Evolutionary conservation across 2,797 vertebrate genomes (phyloP).

Genomic region (Periparus ater): DNA sequence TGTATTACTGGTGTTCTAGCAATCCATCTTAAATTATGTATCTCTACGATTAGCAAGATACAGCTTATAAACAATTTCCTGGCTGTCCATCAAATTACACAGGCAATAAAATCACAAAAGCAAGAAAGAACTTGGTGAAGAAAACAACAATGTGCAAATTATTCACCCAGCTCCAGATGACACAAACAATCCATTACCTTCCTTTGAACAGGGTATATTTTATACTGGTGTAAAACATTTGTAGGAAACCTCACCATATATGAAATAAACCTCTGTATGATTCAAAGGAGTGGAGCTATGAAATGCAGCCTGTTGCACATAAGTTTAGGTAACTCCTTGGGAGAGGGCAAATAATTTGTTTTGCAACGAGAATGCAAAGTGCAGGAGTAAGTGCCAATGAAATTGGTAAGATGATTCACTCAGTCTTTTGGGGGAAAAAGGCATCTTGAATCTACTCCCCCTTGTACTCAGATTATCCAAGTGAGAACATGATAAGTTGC

Average conservation of each 20-base stretch:
- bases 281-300: neutral
- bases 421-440: neutral
- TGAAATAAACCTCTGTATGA: neutral
- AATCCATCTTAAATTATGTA: neutral
- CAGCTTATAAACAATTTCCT: neutral
- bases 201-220: neutral
- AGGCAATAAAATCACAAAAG: neutral
- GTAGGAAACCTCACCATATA: neutral
- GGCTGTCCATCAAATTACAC: neutral
- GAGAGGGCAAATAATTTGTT: neutral
- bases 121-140: neutral
- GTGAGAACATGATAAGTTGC: neutral
- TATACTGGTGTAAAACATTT: neutral
- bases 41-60: neutral
- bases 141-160: neutral
- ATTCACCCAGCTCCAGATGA: neutral
- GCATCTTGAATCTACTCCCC: neutral
- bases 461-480: neutral
- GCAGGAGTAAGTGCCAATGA: neutral
- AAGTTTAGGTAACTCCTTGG: neutral
- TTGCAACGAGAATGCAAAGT: neutral
- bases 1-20: neutral
- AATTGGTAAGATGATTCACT: neutral
- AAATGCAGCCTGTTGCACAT: neutral
- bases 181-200: neutral